Conservation (phyloP, 1,140 invertebrate species). For the Sitobion miscanthi region DNA sequence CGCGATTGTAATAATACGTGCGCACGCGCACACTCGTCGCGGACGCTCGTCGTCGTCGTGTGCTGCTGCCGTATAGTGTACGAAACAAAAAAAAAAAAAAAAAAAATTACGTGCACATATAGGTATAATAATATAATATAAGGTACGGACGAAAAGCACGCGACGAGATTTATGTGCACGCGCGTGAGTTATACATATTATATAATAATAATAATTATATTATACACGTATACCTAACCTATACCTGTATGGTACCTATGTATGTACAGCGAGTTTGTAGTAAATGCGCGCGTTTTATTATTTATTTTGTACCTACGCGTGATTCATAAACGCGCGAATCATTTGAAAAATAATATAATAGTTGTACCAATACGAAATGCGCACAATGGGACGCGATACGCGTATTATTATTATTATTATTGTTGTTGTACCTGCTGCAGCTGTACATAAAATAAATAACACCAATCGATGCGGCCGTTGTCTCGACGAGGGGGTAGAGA, state of each 20-base stretch:
- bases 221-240: no score
- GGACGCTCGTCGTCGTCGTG: not conserved
- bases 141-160: not conserved
- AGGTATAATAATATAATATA: no score
- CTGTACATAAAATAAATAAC: not conserved
- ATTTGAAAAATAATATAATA: not conserved
- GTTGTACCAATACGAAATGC: not conserved
- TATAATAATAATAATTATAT: not conserved
- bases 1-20: not conserved
- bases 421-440: no score
- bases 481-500: not conserved
- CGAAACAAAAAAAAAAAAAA: not conserved
- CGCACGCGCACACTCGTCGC: not conserved
- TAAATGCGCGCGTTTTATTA: not conserved
- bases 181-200: not conserved
- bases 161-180: constrained; percentile 36
- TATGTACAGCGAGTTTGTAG: not conserved
- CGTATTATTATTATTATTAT: not conserved
- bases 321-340: not conserved
- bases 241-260: not conserved
- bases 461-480: not conserved
- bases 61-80: not conserved
- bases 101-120: not conserved
- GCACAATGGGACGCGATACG: not conserved
- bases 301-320: not conserved